These are phyloP conservation scores for Coptotermes formosanus DNA, from an alignment of 1,140 invertebrate species.

Conservation along the genomic window DNA sequence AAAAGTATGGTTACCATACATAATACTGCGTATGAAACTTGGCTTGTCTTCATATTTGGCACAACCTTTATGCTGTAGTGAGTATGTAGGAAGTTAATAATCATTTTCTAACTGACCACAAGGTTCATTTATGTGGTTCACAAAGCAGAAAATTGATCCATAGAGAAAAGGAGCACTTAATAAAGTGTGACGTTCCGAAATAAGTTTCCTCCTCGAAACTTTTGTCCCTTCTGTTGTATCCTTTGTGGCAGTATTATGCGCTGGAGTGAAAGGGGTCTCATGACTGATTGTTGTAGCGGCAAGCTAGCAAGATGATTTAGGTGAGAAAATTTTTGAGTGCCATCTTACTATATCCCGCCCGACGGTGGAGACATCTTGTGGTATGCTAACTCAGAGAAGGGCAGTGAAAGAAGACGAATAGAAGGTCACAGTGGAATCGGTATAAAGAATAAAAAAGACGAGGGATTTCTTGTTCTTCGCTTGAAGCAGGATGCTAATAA, in stretches of 20 bases:
- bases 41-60: not conserved
- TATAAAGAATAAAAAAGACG: not conserved
- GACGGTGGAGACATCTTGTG: not conserved
- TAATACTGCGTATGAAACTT: not conserved
- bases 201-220: not conserved
- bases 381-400: not conserved
- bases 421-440: not conserved
- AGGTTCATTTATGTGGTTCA: not conserved
- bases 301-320: not conserved
- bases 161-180: not conserved
- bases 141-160: conserved; percentile 16
- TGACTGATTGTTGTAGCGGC: not conserved
- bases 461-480: not conserved
- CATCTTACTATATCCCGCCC: not conserved
- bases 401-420: not conserved
- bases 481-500: conserved; percentile 1
- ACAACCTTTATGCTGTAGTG: not conserved
- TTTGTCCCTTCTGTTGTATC: not conserved
- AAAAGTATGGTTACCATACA: not conserved
- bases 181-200: not conserved
- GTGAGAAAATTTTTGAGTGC: not conserved
- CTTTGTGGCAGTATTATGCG: not conserved
- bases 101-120: conserved; percentile 5
- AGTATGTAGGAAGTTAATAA: not conserved
- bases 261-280: not conserved